Evolutionary conservation across 2,888 invertebrate genomes (phyloP).

Genomic region (Zeuzera pyrina): DNA sequence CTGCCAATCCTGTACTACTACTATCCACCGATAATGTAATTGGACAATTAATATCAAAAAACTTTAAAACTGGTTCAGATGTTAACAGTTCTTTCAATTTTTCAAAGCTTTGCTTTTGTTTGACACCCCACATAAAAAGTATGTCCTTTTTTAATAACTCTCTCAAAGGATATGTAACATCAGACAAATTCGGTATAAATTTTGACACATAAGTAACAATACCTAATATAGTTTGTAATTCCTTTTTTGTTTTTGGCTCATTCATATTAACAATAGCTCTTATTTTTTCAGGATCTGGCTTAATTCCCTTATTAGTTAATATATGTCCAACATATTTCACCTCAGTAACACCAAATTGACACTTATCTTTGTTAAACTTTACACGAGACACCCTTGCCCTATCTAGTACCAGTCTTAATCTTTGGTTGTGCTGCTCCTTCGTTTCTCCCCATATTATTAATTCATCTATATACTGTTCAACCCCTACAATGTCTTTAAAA

Average conservation of each 20-base stretch:
- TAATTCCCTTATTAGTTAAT: neutral
- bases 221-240: constrained; percentile 1
- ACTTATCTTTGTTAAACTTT: constrained; percentile 2
- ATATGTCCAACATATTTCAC: constrained; percentile 3
- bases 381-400: neutral
- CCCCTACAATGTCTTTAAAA: too few species aligned
- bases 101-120: neutral
- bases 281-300: neutral
- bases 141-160: neutral
- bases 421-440: neutral
- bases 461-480: too few species aligned
- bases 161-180: neutral
- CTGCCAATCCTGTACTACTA: neutral
- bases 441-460: too few species aligned
- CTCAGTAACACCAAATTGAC: neutral
- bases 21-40: neutral
- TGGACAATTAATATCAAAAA: neutral
- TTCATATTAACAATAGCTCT: neutral
- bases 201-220: constrained; percentile 1
- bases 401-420: neutral
- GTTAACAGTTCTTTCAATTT: neutral
- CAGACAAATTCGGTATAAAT: constrained; percentile 2
- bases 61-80: neutral
- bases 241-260: neutral
- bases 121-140: neutral